Evolutionary conservation across 2,888 invertebrate species (phyloP), one percentile per base, ranked within the genome.

Genomic region (Caenorhabditis sp.): DNA sequence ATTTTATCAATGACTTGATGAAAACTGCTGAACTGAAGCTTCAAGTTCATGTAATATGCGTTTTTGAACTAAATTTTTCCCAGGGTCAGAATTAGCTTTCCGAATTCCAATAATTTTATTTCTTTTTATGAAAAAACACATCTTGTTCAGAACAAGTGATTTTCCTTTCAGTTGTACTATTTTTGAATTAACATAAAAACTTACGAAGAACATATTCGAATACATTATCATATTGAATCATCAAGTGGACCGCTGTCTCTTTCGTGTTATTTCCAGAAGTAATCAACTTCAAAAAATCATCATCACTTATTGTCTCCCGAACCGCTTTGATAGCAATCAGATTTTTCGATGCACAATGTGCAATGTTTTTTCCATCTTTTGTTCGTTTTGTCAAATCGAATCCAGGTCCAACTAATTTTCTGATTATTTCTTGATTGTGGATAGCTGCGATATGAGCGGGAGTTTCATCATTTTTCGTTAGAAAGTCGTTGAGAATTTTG

Each of bases 381-480:
- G 59, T 59, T 25, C 21, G 3, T 49, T 43, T 23, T 26, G n/a
- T n/a, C 14, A 25, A 4, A 23, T 59, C 21, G 17, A 59, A 59
- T 3, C 49, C 49, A 43, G 43, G 20, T 4, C 1, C 20, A 23
- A 59, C 8, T 25, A 59, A 49, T 7, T 38, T 17, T 26, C 27
- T 1, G 3, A 59, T 17, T n/a, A 59, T 31, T 7, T 59, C 53
- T 31, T 61, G 61, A 52, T 61, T 61, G 20, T 52, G 12, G 17
- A 25, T 52, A 2, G 53, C 53, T 10, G 61, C 61, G 17, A 61
- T 31, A 17, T 52, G 61, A 25, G 53, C 61, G 2, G 53, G 14
- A 12, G 53, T 52, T 20, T 61, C 61, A 17, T 53, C 23, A 23
- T 36, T 36, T n/a, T 53, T 26, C 1, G 52, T 61, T 4, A 53